Evolutionary conservation across 2,113 vertebrate genomes (phyloP).

Genomic region (Excalfactoria chinensis): DNA sequence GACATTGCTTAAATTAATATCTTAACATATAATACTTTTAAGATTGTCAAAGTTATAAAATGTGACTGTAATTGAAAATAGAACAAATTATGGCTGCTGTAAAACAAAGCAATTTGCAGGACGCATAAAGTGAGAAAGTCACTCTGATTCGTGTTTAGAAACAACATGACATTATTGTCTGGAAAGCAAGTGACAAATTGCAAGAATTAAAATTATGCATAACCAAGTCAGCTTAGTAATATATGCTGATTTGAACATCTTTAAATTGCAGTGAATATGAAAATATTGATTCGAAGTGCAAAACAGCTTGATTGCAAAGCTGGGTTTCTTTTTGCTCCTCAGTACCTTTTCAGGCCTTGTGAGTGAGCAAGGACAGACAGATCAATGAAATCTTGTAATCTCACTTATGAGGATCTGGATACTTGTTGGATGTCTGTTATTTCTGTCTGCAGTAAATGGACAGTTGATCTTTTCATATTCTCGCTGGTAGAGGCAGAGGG

Average conservation of each 20-base stretch:
- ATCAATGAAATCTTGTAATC: neutral
- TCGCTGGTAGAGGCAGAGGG: neutral
- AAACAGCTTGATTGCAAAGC: neutral
- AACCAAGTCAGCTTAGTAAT: conserved; percentile 6
- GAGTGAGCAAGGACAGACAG: neutral
- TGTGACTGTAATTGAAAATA: conserved; percentile 55
- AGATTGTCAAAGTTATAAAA: conserved; percentile 48
- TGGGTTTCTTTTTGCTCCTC: conserved; percentile 5
- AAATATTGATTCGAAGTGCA: conserved; percentile 34
- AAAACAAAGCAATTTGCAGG: conserved; percentile 63
- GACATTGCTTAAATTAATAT: conserved; percentile 65
- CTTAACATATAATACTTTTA: conserved; percentile 64
- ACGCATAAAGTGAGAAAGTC: conserved; percentile 44
- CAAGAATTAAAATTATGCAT: conserved; percentile 44
- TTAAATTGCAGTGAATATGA: conserved; percentile 25
- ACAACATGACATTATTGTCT: conserved; percentile 44
- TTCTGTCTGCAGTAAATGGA: neutral
- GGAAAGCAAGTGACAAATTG: conserved; percentile 42
- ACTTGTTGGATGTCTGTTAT: neutral
- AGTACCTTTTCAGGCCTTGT: neutral
- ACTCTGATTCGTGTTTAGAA: neutral
- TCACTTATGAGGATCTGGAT: neutral
- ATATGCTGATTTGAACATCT: conserved; percentile 32
- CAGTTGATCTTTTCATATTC: conserved; percentile 10
- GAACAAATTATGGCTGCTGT: conserved; percentile 4